These are phyloP conservation scores for Gonioctena quinquepunctata DNA, from an alignment of 1,140 invertebrate species.

Conservation along the genomic window DNA sequence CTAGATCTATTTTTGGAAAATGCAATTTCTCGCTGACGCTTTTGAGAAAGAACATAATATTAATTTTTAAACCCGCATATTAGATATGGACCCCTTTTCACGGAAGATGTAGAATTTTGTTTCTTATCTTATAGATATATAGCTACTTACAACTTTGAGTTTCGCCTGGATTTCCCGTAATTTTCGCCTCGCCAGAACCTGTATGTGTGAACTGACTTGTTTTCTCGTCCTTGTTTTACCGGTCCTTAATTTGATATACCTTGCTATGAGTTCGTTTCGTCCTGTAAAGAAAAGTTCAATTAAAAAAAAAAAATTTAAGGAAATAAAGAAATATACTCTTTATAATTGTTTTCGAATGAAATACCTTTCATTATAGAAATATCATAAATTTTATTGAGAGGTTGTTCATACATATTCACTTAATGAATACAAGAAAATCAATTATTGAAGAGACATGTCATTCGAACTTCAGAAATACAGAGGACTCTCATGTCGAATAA, in stretches of 20 bases:
- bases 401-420: too few relatives aligned
- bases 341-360: neutral
- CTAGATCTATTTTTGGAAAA: too few relatives aligned
- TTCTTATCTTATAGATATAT: too few relatives aligned
- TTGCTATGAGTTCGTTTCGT: slow-evolving; percentile 97
- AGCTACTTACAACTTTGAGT: slow-evolving; percentile 92
- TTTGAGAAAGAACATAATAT: too few relatives aligned
- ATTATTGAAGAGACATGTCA: too few relatives aligned
- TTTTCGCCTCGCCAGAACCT: slow-evolving; percentile 97
- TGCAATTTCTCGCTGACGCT: too few relatives aligned
- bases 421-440: too few relatives aligned
- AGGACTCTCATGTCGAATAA: too few relatives aligned
- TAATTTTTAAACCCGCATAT: too few relatives aligned
- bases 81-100: too few relatives aligned
- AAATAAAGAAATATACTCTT: neutral
- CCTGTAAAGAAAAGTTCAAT: slow-evolving; percentile 69
- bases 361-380: neutral
- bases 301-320: neutral
- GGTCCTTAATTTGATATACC: slow-evolving; percentile 98
- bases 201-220: slow-evolving; percentile 99
- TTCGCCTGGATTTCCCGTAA: slow-evolving; percentile 96
- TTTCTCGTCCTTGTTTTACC: slow-evolving; percentile 99
- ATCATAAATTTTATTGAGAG: neutral
- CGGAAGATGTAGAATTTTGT: too few relatives aligned
- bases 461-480: too few relatives aligned